A percentile compares a stretch with the other conserved stretches of the same genome.
Conservation (phyloP, 2,113 vertebrate genomes). For the Plotosus lineatus region DNA sequence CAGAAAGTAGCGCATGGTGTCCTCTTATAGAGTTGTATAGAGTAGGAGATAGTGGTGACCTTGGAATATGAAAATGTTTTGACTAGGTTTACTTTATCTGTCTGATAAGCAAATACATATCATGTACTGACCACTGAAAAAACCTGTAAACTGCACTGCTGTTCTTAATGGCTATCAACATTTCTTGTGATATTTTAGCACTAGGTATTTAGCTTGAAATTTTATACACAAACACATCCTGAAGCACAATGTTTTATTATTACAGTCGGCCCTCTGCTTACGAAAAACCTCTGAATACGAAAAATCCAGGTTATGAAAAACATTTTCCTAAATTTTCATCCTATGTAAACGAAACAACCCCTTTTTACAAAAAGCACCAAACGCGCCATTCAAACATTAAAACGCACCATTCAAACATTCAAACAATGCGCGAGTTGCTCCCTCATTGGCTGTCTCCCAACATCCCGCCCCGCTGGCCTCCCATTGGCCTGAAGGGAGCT, state of each 20-base stretch:
- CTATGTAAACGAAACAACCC: too few relatives aligned
- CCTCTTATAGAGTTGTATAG: background rate
- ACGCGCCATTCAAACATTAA: too few relatives aligned
- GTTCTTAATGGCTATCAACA: background rate
- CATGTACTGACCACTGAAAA: background rate
- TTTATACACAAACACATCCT: conserved; percentile 21
- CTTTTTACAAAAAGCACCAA: too few relatives aligned
- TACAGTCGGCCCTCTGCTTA: too few relatives aligned
- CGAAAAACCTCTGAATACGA: too few relatives aligned
- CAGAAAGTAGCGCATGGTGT: background rate
- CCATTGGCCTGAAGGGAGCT: too few relatives aligned
- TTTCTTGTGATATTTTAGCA: background rate
- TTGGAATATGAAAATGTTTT: background rate
- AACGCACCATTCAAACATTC: too few relatives aligned
- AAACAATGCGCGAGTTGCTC: too few relatives aligned
- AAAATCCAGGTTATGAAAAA: too few relatives aligned
- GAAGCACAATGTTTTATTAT: background rate
- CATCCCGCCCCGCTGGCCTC: too few relatives aligned
- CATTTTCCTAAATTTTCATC: too few relatives aligned
- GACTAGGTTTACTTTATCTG: background rate
- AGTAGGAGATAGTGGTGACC: background rate
- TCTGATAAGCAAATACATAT: background rate
- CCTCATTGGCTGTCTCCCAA: too few relatives aligned
- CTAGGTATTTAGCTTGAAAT: background rate
- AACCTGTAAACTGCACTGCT: background rate